Conservation (phyloP, 2,113 vertebrate species). For the Sturnus vulgaris region DNA sequence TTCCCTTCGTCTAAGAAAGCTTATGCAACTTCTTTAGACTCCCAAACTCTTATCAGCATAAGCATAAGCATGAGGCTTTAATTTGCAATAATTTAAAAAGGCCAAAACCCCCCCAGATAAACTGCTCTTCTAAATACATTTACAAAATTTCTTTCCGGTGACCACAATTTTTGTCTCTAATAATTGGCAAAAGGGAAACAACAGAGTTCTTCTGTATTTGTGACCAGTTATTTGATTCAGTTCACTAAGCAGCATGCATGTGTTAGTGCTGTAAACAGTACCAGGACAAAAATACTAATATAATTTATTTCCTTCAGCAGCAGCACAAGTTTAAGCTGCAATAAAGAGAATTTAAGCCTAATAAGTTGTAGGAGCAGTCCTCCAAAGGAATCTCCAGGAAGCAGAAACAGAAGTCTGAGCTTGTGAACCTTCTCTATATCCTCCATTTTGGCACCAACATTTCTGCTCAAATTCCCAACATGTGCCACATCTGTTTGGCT, state of each 20-base stretch:
- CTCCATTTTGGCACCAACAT: not conserved
- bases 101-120: fast-evolving
- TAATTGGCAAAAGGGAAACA: not conserved
- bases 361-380: not conserved
- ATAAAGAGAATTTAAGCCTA: not conserved
- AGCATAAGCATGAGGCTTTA: not conserved
- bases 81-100: not conserved
- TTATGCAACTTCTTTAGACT: not conserved
- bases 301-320: not conserved
- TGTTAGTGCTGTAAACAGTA: not conserved
- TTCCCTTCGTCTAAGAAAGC: not conserved
- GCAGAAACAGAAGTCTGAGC: not conserved
- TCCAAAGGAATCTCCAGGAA: not conserved
- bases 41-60: not conserved
- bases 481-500: not conserved
- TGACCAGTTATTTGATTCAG: not conserved
- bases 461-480: not conserved
- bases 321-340: not conserved
- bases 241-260: not conserved
- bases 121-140: not conserved
- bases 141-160: not conserved
- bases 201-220: not conserved
- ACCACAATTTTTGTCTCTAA: not conserved
- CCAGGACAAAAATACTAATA: not conserved
- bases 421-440: not conserved